Evolutionary conservation across 2,113 vertebrate genomes (phyloP), one percentile per base, ranked within the genome.

Genomic region (Camelus bactrianus): DNA sequence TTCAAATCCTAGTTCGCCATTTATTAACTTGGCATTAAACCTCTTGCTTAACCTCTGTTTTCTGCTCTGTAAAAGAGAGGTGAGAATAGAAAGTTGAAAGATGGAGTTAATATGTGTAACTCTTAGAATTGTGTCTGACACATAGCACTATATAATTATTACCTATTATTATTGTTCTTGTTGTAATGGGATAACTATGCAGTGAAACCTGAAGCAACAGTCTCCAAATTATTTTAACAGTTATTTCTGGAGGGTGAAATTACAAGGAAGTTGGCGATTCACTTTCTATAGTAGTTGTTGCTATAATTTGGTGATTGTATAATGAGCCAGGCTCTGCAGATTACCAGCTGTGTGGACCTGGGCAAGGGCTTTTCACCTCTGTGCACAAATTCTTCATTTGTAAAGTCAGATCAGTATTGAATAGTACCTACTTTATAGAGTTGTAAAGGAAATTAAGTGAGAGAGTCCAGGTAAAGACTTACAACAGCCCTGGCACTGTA

Each of bases 31-130:
- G 30, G 30, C 70, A 67, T 91, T 91, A 86, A 86, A 85, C 75
- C 17, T 70, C 91, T 93, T 56, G 76, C 13, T 80, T 91, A 86
- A 82, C 64, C 14, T 69, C 91, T 96, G 24, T 96, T 69, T 96
- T 70, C 54, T 81, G 35, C 75, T 84, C n/a, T 85, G 8, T 80
- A 76, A 89, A 89, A 62, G 35, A 42, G 38, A 26, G 69, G 14
- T 95, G 56, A 90, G n/a, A 87, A 15, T 9, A 86, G 35, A 91
- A 46, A 48, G 42, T 70, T 30, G 67, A 85, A 89, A 92, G 56
- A 85, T 38, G 48, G 56, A 76, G 26, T 73, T 92, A 73, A 26
- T 73, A n/a, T 38, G 26, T 46, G 30, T 67, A 81, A 52, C 26
- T 92, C 50, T 84, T 65, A 70, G 64, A 80, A 77, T 28, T 54